These are phyloP conservation scores for Manis pentadactyla DNA, from an alignment of 2,797 vertebrate genomes.

Conservation along the genomic window DNA sequence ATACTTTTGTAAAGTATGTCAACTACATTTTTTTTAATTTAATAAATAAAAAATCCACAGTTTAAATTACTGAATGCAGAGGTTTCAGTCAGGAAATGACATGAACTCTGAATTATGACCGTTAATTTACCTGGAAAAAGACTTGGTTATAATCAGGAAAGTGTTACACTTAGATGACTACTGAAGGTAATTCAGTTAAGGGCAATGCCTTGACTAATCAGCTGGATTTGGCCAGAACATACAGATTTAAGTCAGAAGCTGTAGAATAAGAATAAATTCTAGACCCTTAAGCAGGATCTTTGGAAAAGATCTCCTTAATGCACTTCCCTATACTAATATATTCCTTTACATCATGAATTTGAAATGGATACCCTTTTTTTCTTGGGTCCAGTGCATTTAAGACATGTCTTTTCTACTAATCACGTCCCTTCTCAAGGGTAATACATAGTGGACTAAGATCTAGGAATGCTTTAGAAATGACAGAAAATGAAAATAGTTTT, in stretches of 20 bases:
- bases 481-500: constrained; percentile 40
- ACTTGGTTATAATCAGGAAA: not conserved
- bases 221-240: not conserved
- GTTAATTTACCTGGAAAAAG: constrained; percentile 13
- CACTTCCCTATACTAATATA: not conserved
- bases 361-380: constrained; percentile 15
- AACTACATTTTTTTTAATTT: too few relatives aligned
- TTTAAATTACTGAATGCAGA: not conserved
- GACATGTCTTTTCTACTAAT: constrained; percentile 52
- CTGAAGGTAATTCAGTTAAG: constrained; percentile 23
- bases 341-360: constrained; percentile 36
- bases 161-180: not conserved
- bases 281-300: not conserved
- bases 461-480: constrained; percentile 57
- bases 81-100: constrained; percentile 29
- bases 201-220: constrained; percentile 13
- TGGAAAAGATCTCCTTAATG: not conserved
- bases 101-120: constrained; percentile 2
- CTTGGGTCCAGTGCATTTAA: not conserved
- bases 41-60: not conserved
- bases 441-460: constrained; percentile 5
- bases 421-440: constrained; percentile 25
- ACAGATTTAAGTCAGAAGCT: constrained; percentile 1
- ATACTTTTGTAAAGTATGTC: too few relatives aligned
- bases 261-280: constrained; percentile 40